Conservation (phyloP, 2,797 vertebrate genomes). For the Gouania willdenowi region DNA sequence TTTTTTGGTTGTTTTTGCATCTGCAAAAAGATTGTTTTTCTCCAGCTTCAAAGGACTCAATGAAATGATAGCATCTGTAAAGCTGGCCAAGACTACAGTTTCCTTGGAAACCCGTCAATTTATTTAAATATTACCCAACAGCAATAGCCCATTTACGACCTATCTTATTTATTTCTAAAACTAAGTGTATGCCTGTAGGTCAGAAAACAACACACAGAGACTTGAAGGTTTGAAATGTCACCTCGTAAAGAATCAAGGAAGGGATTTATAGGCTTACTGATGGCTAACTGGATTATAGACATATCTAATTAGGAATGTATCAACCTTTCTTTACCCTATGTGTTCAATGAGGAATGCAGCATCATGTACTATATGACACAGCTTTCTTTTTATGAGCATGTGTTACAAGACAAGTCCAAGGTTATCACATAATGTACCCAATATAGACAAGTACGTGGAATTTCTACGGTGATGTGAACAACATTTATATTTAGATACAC, state of each 20-base stretch:
- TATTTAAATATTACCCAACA: constrained; percentile 43
- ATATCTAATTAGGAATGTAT: background rate
- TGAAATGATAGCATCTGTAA: constrained; percentile 14
- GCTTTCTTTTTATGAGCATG: no score
- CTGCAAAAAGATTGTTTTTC: no score
- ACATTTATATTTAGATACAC: no score
- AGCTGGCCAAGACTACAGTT: constrained; percentile 43
- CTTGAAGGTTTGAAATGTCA: background rate
- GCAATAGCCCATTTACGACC: constrained; percentile 37
- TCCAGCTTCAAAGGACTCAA: no score
- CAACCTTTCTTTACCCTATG: background rate
- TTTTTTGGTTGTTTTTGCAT: no score
- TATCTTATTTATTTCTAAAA: constrained; percentile 18
- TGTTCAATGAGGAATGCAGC: no score
- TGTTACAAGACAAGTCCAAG: no score
- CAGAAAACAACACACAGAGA: background rate
- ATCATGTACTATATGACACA: no score
- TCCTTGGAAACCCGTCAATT: constrained; percentile 68
- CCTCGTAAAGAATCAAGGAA: background rate
- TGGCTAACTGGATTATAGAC: constrained; percentile 1
- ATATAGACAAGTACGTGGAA: no score
- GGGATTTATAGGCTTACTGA: constrained; percentile 2
- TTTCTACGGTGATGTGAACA: no score
- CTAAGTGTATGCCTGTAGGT: background rate
- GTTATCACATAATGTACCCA: no score